Percentiles rank a stretch among this genome's conserved stretches.
Conservation (phyloP, 92 coral and sea anemone species). For the Phenganax marumi region DNA sequence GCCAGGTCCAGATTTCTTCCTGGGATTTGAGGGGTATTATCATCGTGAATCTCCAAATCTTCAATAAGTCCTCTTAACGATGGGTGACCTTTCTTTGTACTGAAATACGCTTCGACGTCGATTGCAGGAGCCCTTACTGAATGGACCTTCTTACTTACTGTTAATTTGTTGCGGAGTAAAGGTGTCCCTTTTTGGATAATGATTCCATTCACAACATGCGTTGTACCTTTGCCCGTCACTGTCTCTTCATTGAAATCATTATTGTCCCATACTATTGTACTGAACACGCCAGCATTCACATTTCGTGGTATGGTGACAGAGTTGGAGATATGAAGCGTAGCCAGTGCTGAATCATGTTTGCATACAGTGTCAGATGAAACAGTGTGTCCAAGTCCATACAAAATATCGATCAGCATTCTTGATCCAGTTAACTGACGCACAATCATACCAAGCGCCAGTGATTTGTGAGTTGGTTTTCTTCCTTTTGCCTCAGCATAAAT, state of each 20-base stretch:
- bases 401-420: not conserved
- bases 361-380: slow-evolving; percentile 27
- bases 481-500: slow-evolving; percentile 12
- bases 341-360: slow-evolving; percentile 30
- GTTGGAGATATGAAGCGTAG: slow-evolving; percentile 9
- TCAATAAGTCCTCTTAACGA: not conserved
- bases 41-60: not conserved
- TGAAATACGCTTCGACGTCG: not conserved
- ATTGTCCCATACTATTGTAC: slow-evolving; percentile 7
- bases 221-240: slow-evolving; percentile 28
- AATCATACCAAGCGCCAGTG: slow-evolving; percentile 33
- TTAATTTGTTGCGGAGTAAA: slow-evolving; percentile 1
- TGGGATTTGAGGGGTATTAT: not conserved
- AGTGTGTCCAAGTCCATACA: slow-evolving; percentile 21
- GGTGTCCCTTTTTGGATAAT: slow-evolving; percentile 25
- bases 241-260: slow-evolving; percentile 26
- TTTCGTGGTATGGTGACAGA: slow-evolving; percentile 4
- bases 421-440: slow-evolving; percentile 18
- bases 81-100: not conserved
- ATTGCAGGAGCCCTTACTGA: slow-evolving; percentile 17
- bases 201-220: slow-evolving; percentile 43
- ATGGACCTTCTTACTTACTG: slow-evolving; percentile 18
- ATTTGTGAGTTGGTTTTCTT: slow-evolving; percentile 23
- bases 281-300: slow-evolving; percentile 11
- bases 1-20: slow-evolving; percentile 3